phyloP scores from a whole-genome alignment of 2,888 invertebrate genomes.

The Ceraclea dissimilis region DNA sequence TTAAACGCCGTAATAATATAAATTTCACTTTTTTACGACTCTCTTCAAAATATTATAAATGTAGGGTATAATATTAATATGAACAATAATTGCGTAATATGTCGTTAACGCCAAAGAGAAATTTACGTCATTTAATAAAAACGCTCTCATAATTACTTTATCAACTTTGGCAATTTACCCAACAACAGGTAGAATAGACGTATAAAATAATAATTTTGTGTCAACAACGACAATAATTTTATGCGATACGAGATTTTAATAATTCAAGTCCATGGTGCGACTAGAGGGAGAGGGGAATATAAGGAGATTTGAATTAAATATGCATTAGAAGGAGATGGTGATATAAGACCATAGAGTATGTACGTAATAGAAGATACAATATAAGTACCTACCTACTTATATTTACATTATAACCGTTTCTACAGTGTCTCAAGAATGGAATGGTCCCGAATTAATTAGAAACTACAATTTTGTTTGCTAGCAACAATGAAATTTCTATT shows the following conservation, averaged over 20 bases:
- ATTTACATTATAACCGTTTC: no score
- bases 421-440: no score
- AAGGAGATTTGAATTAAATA: neutral
- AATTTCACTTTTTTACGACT: neutral
- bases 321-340: neutral
- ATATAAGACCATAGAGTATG: neutral
- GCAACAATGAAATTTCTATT: no score
- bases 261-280: conserved; percentile 6
- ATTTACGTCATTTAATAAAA: neutral
- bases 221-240: neutral
- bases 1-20: neutral
- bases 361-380: neutral
- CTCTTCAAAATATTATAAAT: neutral
- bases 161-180: conserved; percentile 9
- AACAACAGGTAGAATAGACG: conserved; percentile 13
- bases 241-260: conserved; percentile 10
- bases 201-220: conserved; percentile 14
- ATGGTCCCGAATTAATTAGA: no score
- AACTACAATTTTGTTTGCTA: no score
- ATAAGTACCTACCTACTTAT: no score
- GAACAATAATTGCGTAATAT: neutral
- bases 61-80: neutral
- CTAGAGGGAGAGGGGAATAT: conserved; percentile 3
- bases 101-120: neutral
- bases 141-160: neutral